phyloP scores from a whole-genome alignment of 2,888 invertebrate species.

The Isoperla grammatica region DNA sequence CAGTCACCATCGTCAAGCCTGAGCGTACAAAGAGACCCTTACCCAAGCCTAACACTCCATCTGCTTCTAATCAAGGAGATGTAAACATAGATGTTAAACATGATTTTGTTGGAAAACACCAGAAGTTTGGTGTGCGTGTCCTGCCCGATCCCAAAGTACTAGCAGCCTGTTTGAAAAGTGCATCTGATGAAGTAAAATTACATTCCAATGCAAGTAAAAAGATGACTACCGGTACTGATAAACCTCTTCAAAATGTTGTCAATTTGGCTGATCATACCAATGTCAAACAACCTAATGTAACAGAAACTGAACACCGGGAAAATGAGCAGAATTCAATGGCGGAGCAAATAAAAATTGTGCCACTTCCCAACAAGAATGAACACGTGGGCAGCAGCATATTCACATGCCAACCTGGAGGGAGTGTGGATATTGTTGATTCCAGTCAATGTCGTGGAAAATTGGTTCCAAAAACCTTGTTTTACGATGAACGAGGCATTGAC shows the following conservation, averaged over 20 bases:
- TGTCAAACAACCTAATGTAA: neutral
- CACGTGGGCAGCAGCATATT: neutral
- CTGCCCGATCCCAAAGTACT: slow-evolving; percentile 33
- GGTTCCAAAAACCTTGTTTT: neutral
- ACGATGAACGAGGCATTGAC: slow-evolving; percentile 28
- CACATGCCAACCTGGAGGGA: neutral
- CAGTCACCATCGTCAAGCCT: slow-evolving; percentile 25
- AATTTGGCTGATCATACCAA: no score
- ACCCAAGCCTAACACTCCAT: slow-evolving; percentile 9
- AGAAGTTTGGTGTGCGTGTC: slow-evolving; percentile 45
- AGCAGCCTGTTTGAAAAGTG: no score
- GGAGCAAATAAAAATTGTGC: slow-evolving; percentile 26
- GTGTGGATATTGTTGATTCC: slow-evolving; percentile 14
- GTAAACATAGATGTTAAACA: slow-evolving; percentile 53
- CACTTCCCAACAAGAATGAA: slow-evolving; percentile 17
- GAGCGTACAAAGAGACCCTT: slow-evolving; percentile 21
- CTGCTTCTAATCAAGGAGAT: slow-evolving; percentile 41
- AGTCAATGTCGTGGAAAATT: neutral
- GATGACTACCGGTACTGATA: no score
- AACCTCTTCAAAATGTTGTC: no score
- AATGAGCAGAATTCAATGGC: slow-evolving; percentile 34
- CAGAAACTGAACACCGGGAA: slow-evolving; percentile 33
- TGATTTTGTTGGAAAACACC: slow-evolving; percentile 50
- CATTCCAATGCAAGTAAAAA: no score
- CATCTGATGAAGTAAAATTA: no score